phyloP scores from a whole-genome alignment of 2,888 invertebrate genomes.

The Onchidella celtica region DNA sequence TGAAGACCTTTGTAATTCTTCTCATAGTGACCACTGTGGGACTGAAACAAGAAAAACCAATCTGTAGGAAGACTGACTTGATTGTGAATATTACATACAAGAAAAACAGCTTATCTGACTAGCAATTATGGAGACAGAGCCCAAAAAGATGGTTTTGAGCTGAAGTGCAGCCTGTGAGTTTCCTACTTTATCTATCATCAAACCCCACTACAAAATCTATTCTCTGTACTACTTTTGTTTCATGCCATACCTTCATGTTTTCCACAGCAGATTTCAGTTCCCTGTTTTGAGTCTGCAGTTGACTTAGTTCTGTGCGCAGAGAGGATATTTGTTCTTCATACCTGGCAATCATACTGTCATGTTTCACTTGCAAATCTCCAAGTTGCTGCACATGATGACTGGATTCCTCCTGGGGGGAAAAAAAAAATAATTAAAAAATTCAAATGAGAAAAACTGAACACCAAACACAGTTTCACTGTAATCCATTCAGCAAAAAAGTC shows the following conservation, averaged over 20 bases:
- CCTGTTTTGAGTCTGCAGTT: constrained; percentile 23
- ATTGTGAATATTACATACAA: background rate
- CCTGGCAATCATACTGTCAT: background rate
- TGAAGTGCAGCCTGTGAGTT: no score
- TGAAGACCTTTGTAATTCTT: constrained; percentile 30
- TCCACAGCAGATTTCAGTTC: constrained; percentile 20
- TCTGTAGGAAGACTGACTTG: no score
- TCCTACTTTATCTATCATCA: no score
- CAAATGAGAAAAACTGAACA: no score
- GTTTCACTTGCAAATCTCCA: constrained; percentile 9
- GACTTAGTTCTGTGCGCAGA: constrained; percentile 24
- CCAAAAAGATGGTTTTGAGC: no score
- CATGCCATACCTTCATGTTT: background rate
- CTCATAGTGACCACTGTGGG: constrained; percentile 9
- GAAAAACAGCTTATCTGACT: background rate
- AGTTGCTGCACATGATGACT: constrained; percentile 10
- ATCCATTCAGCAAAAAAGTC: no score
- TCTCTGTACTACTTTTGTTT: no score
- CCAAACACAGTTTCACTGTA: no score
- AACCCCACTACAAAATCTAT: no score
- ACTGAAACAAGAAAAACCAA: background rate
- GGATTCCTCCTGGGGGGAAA: background rate
- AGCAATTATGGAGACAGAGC: no score
- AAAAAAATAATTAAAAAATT: background rate
- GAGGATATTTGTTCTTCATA: constrained; percentile 20